Evolutionary conservation across 2,797 vertebrate genomes (phyloP).

Genomic region (Smutsia temminckii): DNA sequence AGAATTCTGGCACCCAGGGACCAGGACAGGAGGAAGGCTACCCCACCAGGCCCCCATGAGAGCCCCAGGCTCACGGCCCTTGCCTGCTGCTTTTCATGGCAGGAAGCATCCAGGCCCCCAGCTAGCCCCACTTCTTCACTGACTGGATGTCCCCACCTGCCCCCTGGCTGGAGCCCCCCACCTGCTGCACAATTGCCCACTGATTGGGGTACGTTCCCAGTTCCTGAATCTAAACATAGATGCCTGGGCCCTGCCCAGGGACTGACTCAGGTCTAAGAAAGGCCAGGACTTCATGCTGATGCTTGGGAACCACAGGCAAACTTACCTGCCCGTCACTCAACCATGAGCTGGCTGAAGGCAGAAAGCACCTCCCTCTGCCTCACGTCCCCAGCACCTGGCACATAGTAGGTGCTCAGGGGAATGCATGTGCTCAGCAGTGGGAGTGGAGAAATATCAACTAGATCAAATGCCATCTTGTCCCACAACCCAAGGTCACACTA

Average conservation of each 20-base stretch:
- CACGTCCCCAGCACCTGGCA: not conserved
- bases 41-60: accelerated
- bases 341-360: not conserved
- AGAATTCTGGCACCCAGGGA: accelerated
- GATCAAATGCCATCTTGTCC: too few species aligned
- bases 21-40: accelerated
- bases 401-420: not conserved
- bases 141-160: not conserved
- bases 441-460: not conserved
- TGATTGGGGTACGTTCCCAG: not conserved
- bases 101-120: accelerated
- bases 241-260: too few species aligned
- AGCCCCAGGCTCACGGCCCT: not conserved
- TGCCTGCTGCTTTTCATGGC: not conserved
- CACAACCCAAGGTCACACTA: not conserved
- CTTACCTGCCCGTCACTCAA: accelerated
- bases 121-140: accelerated
- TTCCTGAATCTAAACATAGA: not conserved
- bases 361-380: not conserved
- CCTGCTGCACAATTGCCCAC: not conserved
- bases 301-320: not conserved
- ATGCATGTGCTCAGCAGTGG: not conserved
- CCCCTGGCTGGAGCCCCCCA: not conserved
- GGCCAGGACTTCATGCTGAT: not conserved
- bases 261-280: not conserved